phyloP scores from a whole-genome alignment of 2,888 invertebrate genomes.

The Zonitis immaculata region DNA sequence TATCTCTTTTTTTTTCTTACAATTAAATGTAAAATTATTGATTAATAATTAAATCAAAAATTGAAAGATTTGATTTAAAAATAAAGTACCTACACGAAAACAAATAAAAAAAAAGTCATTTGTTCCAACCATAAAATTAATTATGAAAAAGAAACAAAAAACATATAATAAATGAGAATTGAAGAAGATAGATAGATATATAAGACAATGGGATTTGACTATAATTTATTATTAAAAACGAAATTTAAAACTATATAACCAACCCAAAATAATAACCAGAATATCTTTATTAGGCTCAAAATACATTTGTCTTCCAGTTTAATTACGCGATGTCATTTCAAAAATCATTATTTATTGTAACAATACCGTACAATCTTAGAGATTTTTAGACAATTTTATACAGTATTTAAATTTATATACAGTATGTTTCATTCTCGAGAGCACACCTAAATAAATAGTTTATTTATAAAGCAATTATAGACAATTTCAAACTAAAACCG shows the following conservation, averaged over 20 bases:
- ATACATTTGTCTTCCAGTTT: constrained; percentile 38
- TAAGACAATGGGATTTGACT: constrained; percentile 32
- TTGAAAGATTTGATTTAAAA: constrained; percentile 5
- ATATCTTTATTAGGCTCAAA: constrained; percentile 37
- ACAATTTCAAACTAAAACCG: too few species aligned
- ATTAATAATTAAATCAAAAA: constrained; percentile 34
- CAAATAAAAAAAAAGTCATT: constrained; percentile 41
- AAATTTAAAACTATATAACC: constrained; percentile 13
- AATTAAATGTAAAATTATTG: too few species aligned
- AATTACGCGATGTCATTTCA: constrained; percentile 41
- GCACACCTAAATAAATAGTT: too few species aligned
- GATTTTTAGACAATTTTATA: too few species aligned
- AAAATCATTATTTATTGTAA: not conserved
- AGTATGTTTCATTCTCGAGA: too few species aligned
- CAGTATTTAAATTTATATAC: too few species aligned
- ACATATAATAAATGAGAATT: constrained; percentile 4
- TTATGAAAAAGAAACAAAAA: constrained; percentile 35
- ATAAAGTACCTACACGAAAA: constrained; percentile 28
- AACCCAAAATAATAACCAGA: constrained; percentile 26
- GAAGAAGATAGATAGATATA: not conserved
- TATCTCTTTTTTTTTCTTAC: constrained; percentile 18
- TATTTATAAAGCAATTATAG: too few species aligned
- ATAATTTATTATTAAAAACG: constrained; percentile 18
- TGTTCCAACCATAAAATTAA: constrained; percentile 44
- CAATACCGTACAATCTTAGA: too few species aligned